A percentile compares a stretch with the other conserved stretches of the same genome.
phyloP scores from a whole-genome alignment of 2,113 vertebrate species.

The Oenanthe oenanthe region DNA sequence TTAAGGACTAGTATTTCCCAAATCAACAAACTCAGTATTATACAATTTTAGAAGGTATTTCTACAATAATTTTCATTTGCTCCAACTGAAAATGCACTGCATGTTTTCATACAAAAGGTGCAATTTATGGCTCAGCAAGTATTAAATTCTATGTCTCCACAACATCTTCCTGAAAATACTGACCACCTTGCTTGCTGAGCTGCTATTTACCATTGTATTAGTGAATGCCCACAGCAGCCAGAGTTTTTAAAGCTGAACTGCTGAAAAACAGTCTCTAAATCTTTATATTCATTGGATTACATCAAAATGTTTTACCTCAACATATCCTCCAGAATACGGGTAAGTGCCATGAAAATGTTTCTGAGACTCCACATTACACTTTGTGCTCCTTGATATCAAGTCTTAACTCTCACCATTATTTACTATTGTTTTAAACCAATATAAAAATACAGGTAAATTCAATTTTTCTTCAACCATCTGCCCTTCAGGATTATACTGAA shows the following conservation, averaged over 20 bases:
- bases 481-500: neutral
- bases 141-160: neutral
- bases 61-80: neutral
- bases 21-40: neutral
- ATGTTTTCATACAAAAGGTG: neutral
- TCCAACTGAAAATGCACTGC: neutral
- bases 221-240: neutral
- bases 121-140: neutral
- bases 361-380: neutral
- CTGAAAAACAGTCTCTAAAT: neutral
- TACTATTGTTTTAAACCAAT: neutral
- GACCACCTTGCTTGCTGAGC: neutral
- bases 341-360: neutral
- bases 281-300: neutral
- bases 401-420: neutral
- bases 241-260: neutral
- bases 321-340: neutral
- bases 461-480: neutral
- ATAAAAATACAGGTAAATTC: neutral
- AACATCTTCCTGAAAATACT: neutral
- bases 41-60: neutral
- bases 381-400: neutral
- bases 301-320: neutral
- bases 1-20: neutral
- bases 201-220: neutral